Conservation (phyloP, 1,140 invertebrate genomes). For the Sitodiplosis mosellana region DNA sequence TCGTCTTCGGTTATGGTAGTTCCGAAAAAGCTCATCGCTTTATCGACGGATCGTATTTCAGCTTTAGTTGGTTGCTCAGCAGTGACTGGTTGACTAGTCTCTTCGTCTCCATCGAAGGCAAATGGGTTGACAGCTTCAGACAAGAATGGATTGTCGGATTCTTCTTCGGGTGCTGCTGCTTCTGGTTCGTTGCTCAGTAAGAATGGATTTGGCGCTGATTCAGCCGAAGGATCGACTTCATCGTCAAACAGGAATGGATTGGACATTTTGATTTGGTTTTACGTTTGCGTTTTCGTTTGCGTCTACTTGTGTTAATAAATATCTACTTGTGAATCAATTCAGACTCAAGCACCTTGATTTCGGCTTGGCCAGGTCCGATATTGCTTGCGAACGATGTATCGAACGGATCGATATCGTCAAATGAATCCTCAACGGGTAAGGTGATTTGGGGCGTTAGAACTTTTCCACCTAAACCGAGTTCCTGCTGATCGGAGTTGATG, state of each 20-base stretch:
- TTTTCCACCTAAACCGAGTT: conserved; percentile 21
- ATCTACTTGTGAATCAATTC: conserved; percentile 38
- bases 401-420: conserved; percentile 47
- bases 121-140: conserved; percentile 36
- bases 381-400: conserved; percentile 60
- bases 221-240: conserved; percentile 28
- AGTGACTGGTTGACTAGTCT: conserved; percentile 5
- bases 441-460: conserved; percentile 21
- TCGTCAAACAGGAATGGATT: conserved; percentile 64
- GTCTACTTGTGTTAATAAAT: conserved; percentile 7
- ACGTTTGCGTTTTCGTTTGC: background rate
- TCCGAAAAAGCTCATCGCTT: conserved; percentile 19
- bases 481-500: conserved; percentile 22
- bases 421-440: conserved; percentile 3
- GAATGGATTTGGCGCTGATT: conserved; percentile 49
- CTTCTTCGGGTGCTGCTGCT: conserved; percentile 16
- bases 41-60: conserved; percentile 7
- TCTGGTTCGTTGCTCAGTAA: conserved; percentile 31
- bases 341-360: conserved; percentile 54
- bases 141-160: conserved; percentile 39
- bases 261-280: conserved; percentile 29
- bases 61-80: background rate
- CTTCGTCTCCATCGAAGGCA: conserved; percentile 22
- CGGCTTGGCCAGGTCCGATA: conserved; percentile 54
- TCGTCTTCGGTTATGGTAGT: conserved; percentile 20